Evolutionary conservation across 2,113 vertebrate genomes (phyloP).

Genomic region (Agelaius phoeniceus): DNA sequence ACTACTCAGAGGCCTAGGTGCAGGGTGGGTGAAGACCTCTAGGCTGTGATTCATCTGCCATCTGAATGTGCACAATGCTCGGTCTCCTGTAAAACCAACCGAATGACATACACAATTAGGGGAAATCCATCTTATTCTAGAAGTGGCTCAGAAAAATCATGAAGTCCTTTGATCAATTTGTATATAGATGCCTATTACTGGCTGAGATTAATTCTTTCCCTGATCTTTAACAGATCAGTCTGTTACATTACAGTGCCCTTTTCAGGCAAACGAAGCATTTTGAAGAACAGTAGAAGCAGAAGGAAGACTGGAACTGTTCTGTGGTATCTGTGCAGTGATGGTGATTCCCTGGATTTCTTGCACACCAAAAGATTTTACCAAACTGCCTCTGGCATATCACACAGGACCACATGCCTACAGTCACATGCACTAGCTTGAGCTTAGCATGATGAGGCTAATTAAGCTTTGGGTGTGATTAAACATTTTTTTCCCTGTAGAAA

Average conservation of each 20-base stretch:
- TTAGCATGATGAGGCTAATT: neutral
- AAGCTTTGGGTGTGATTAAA: neutral
- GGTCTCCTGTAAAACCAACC: neutral
- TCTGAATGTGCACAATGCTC: neutral
- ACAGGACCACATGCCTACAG: neutral
- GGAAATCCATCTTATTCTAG: neutral
- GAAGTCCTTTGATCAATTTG: neutral
- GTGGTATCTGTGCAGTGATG: neutral
- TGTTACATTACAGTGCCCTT: neutral
- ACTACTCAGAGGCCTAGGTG: neutral
- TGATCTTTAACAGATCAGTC: neutral
- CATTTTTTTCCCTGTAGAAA: neutral
- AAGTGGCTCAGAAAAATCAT: neutral
- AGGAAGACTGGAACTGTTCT: neutral
- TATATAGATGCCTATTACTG: neutral
- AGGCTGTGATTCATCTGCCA: neutral
- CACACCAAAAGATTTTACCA: neutral
- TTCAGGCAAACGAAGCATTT: neutral
- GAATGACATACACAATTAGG: neutral
- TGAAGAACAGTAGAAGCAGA: neutral
- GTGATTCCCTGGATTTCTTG: neutral
- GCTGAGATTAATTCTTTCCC: neutral
- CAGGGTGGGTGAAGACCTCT: neutral
- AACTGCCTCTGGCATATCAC: neutral
- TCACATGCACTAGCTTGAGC: neutral